Percentiles rank a stretch among this genome's conserved stretches.
Evolutionary conservation across 1,140 invertebrate species (phyloP).

Genomic region (Ctenoplectra terminalis): DNA sequence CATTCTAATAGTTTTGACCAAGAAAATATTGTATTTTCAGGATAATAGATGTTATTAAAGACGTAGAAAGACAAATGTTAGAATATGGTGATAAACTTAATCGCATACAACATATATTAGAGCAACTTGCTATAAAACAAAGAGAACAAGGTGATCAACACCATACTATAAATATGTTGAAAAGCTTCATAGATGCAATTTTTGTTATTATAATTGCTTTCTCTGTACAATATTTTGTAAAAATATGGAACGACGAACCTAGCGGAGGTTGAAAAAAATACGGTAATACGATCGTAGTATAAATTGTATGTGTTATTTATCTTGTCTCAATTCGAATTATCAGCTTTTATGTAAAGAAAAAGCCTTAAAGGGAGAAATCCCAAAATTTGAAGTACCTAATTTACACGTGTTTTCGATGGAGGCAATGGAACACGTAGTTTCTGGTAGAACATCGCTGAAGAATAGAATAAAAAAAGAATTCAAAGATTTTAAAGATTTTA

Average conservation of each 20-base stretch:
- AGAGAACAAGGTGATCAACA: conserved; percentile 75
- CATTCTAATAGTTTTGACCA: conserved; percentile 2
- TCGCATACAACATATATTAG: conserved; percentile 79
- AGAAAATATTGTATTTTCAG: conserved; percentile 61
- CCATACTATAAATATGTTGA: conserved; percentile 74
- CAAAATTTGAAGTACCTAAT: conserved; percentile 24
- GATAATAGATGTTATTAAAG: conserved; percentile 76
- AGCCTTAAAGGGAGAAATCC: conserved; percentile 7
- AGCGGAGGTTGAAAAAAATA: conserved; percentile 54
- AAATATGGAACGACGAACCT: conserved; percentile 67
- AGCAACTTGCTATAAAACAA: conserved; percentile 79
- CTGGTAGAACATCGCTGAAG: conserved; percentile 5
- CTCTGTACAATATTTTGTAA: conserved; percentile 78
- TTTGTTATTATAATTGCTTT: conserved; percentile 78
- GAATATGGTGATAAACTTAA: conserved; percentile 80
- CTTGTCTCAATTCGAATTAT: conserved; percentile 30
- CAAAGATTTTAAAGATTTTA: not conserved
- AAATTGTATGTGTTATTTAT: conserved; percentile 52
- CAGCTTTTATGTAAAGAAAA: conserved; percentile 29
- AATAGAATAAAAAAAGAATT: conserved; percentile 11
- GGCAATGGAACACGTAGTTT: conserved; percentile 7
- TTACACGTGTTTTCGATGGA: conserved; percentile 10
- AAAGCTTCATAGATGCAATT: conserved; percentile 76
- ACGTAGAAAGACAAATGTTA: conserved; percentile 76
- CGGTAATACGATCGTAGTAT: conserved; percentile 46